Conservation (phyloP, 2,888 invertebrate species). For the Serripes groenlandicus region DNA sequence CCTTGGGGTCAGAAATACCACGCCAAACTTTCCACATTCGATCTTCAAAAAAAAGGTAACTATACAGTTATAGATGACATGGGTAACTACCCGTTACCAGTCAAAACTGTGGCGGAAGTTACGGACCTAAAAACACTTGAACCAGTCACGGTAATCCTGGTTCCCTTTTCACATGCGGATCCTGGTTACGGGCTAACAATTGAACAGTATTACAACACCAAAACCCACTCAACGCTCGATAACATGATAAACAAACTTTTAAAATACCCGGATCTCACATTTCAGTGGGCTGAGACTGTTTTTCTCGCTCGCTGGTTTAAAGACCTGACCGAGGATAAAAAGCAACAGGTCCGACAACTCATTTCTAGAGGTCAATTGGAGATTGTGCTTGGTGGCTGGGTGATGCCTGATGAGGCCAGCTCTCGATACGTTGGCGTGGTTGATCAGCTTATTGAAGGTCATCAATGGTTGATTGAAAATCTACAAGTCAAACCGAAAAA, state of each 20-base stretch:
- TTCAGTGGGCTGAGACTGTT: constrained; percentile 82
- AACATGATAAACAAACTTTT: constrained; percentile 94
- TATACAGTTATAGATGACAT: constrained; percentile 26
- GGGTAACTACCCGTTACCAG: constrained; percentile 55
- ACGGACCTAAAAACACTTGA: constrained; percentile 13
- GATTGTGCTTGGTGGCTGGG: constrained; percentile 81
- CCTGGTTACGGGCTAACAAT: constrained; percentile 98
- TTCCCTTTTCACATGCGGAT: constrained; percentile 98
- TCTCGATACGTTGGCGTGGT: constrained; percentile 76
- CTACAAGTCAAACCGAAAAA: constrained; percentile 71
- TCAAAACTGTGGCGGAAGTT: constrained; percentile 37
- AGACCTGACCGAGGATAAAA: constrained; percentile 61
- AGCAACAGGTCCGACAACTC: constrained; percentile 41
- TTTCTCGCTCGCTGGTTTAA: constrained; percentile 80
- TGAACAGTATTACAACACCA: constrained; percentile 94
- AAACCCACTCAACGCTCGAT: constrained; percentile 93
- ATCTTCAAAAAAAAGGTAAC: constrained; percentile 37
- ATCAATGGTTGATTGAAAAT: constrained; percentile 71
- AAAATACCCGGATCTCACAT: constrained; percentile 90
- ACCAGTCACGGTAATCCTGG: constrained; percentile 88
- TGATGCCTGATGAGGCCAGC: constrained; percentile 69
- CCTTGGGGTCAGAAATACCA: constrained; percentile 42
- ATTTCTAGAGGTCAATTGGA: constrained; percentile 72
- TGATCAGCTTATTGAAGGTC: constrained; percentile 82
- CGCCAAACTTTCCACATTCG: constrained; percentile 42